A percentile compares a stretch with the other conserved stretches of the same genome.
These are phyloP conservation scores for Metopolophium dirhodum DNA, from an alignment of 1,140 invertebrate genomes.

Conservation along the genomic window DNA sequence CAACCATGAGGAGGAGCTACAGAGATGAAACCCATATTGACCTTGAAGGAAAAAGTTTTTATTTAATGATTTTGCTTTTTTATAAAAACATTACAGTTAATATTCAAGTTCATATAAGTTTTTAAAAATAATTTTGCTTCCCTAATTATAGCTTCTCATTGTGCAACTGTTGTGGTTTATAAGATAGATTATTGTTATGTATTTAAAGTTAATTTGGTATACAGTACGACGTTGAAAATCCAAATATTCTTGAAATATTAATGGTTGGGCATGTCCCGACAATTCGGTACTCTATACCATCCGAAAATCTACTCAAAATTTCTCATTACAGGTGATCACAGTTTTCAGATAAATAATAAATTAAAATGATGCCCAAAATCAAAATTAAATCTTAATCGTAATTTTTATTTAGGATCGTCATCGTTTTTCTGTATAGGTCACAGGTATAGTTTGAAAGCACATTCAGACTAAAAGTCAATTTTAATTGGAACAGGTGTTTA, in stretches of 20 bases:
- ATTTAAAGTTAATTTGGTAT: background rate
- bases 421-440: background rate
- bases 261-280: background rate
- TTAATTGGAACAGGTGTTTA: background rate
- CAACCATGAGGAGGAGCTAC: background rate
- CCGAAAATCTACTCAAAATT: background rate
- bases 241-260: background rate
- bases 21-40: background rate
- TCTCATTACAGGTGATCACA: background rate
- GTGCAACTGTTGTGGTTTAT: background rate
- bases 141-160: background rate
- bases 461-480: background rate
- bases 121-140: background rate
- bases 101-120: background rate
- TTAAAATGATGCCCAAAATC: background rate
- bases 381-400: background rate
- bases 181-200: background rate
- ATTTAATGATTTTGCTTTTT: background rate
- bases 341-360: background rate
- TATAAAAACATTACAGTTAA: background rate
- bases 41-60: background rate
- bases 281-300: background rate
- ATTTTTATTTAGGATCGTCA: background rate
- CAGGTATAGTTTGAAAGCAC: background rate
- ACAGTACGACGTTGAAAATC: background rate